phyloP scores from a whole-genome alignment of 2,888 invertebrate species.

The Agrochola litura region DNA sequence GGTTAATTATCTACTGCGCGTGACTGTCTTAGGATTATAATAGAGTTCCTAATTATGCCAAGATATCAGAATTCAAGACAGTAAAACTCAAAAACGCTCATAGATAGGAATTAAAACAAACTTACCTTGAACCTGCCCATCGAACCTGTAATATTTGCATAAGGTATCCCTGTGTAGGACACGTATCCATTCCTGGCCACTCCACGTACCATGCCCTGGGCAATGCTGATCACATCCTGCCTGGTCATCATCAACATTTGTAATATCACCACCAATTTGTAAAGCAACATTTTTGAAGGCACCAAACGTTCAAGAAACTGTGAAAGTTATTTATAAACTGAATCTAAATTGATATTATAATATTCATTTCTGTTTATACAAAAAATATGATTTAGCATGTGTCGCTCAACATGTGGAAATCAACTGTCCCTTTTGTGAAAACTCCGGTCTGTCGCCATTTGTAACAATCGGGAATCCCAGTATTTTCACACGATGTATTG shows the following conservation, averaged over 20 bases:
- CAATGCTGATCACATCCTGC: slow-evolving; percentile 75
- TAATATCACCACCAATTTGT: slow-evolving; percentile 54
- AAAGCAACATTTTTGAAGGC: slow-evolving; percentile 35
- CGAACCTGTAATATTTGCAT: slow-evolving; percentile 72
- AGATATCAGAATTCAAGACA: background rate
- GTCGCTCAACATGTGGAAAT: background rate
- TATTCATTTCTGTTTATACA: background rate
- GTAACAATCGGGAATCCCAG: slow-evolving; percentile 26
- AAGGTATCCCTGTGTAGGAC: slow-evolving; percentile 84
- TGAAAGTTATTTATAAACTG: background rate
- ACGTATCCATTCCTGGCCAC: slow-evolving; percentile 75
- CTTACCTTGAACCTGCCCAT: slow-evolving; percentile 80
- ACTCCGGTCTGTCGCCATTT: background rate
- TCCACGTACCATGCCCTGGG: slow-evolving; percentile 81
- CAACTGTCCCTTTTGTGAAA: background rate
- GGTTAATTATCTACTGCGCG: no score
- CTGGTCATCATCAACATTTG: slow-evolving; percentile 50
- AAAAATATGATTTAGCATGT: background rate
- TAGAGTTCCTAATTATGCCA: background rate
- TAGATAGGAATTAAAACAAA: background rate
- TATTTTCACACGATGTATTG: slow-evolving; percentile 25
- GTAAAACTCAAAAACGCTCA: background rate
- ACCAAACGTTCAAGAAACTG: background rate
- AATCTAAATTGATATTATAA: background rate
- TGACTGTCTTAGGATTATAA: background rate